Evolutionary conservation across 2,888 invertebrate genomes (phyloP), one percentile per base, ranked within the genome.

Genomic region (Leptothorax acervorum): DNA sequence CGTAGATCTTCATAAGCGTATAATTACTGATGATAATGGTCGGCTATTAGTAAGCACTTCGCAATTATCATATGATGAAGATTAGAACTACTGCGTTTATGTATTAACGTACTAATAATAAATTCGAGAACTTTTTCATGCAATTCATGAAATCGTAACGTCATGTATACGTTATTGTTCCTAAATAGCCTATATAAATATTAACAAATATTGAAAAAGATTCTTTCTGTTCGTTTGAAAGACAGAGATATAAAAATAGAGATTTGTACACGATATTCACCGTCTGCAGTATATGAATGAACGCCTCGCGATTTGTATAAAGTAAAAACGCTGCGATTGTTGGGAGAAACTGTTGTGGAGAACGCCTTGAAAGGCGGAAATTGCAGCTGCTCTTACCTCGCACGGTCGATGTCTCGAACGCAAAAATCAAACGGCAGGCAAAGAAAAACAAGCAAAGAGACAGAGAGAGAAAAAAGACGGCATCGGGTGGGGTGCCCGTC

Each of bases 341-440:
- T 53, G 63, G 51, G n/a, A 53, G 35, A 39, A 31, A 31, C 42
- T 35, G 23, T 15, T 70, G 31, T 23, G 23, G 35, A 60, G 28
- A 73, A 81, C 15, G 60, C 12, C 73, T 35, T 73, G 48, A 73
- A 81, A 73, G 35, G 60, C 48, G 60, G 48, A 81, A 73, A 81
- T 81, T 39, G 79, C 79, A 81, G 79, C 79, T 81, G 79, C 39
- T 73, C 73, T 48, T 39, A 48, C 48, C 48, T 60, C 35, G 39
- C 65, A 76, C 28, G 23, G 63, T 42, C 60, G 73, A 81, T 65
- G 79, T 73, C 73, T 81, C 55, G 66, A 60, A 48, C 31, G 73
- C 55, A 28, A 86, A 83, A 86, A 76, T 81, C 83, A 73, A 83
- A 89, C 79, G 82, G 87, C 74, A 85, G 85, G 83, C 82, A 85